These are phyloP conservation scores for Plagodis dolabraria DNA, from an alignment of 2,888 invertebrate species.

Conservation along the genomic window DNA sequence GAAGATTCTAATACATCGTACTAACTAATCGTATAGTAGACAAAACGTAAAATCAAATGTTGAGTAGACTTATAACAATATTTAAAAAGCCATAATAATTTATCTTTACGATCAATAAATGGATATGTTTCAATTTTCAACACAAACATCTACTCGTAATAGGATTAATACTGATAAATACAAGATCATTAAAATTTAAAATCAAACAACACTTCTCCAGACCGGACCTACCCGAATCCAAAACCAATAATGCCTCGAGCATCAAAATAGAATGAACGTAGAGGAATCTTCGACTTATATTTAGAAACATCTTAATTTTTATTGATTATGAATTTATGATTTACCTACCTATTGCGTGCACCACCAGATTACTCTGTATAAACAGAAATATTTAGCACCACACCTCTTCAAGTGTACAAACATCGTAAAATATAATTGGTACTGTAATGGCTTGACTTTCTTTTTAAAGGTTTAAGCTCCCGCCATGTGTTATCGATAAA, in stretches of 20 bases:
- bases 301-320: slow-evolving; percentile 19
- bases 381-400: slow-evolving; percentile 46
- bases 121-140: slow-evolving; percentile 5
- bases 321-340: slow-evolving; percentile 17
- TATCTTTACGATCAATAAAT: slow-evolving; percentile 2
- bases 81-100: no score
- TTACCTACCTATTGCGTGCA: neutral
- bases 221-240: slow-evolving; percentile 63
- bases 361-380: slow-evolving; percentile 38
- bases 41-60: no score
- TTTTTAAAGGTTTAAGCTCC: slow-evolving; percentile 43
- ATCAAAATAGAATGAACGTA: slow-evolving; percentile 44
- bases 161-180: slow-evolving; percentile 35
- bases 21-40: no score
- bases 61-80: no score
- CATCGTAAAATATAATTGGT: slow-evolving; percentile 61
- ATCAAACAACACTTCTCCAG: slow-evolving; percentile 24
- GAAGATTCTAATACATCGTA: no score
- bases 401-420: slow-evolving; percentile 64
- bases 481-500: slow-evolving; percentile 69
- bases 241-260: slow-evolving; percentile 45
- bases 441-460: slow-evolving; percentile 46
- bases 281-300: slow-evolving; percentile 12
- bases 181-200: slow-evolving; percentile 45
- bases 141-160: neutral